phyloP scores from a whole-genome alignment of 2,113 vertebrate species.

The Entomyzon cyanotis region DNA sequence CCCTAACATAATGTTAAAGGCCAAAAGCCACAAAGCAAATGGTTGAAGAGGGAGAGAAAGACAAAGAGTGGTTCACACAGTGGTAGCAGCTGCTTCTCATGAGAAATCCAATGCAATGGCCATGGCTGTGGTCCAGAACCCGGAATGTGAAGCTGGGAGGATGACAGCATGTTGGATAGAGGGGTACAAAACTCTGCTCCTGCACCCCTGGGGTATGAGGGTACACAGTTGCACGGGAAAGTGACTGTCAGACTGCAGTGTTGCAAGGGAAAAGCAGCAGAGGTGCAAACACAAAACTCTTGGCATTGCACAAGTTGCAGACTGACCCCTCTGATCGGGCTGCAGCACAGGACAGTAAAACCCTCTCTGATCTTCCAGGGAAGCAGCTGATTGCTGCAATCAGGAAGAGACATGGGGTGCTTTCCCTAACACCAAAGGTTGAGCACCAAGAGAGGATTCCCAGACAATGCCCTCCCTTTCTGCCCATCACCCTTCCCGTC shows the following conservation, averaged over 20 bases:
- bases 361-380: neutral
- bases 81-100: neutral
- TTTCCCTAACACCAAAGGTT: neutral
- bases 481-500: neutral
- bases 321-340: accelerated
- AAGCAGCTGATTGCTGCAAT: neutral
- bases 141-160: neutral
- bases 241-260: accelerated
- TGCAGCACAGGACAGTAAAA: neutral
- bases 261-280: neutral
- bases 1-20: neutral
- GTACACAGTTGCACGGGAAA: neutral
- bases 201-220: neutral
- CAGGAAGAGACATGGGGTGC: neutral
- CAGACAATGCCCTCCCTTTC: neutral
- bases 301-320: neutral
- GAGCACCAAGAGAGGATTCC: neutral
- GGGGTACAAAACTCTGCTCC: neutral
- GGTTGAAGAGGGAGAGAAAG: neutral
- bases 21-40: neutral
- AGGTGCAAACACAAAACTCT: neutral
- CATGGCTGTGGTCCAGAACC: neutral
- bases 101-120: neutral
- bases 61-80: neutral
- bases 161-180: neutral